Evolutionary conservation across 2,797 vertebrate genomes (phyloP), one percentile per base, ranked within the genome.

Genomic region (Acipenser ruthenus): DNA sequence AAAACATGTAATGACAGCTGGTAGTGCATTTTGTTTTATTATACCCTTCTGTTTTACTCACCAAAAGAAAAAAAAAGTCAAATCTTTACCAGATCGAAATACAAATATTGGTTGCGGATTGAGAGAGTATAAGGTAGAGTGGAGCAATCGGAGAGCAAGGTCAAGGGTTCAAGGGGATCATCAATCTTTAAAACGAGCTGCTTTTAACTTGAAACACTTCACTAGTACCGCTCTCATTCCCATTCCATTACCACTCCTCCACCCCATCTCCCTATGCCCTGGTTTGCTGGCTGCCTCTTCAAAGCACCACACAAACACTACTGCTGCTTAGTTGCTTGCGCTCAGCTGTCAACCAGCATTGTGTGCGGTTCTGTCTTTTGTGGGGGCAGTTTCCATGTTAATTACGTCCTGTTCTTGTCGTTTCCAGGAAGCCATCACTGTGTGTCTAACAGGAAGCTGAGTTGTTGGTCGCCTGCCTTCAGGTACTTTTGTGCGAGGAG

Each of bases 351-450:
- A 37, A 37, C 37, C 37, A 37, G 37, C 37, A 37, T 37, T 37
- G 37, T 37, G 37, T 5, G 4, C 37, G 37, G 37, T 37, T 37
- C 37, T 37, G 37, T 37, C 37, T 37, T 37, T 37, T 37, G 37
- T 37, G 37, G 37, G 37, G 37, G 37, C 37, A 8, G 9, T 12
- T 52, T 52, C 53, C 18, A 3, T 64, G 10, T 68, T 6, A 65
- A 60, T 64, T 48, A 11, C 61, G 49, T 8, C 18, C 53, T 49
- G 8, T 37, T 61, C 50, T 83, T 67, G 63, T 72, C 70, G 66
- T 76, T 67, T 75, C 75, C 76, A 85, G 78, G 83, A 83, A 77
- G 77, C 64, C 76, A 75, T 74, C 70, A 60, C 74, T 67, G 58
- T 50, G 58, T 70, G 79, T 53, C 18, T 23, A 63, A 71, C 80